Base-by-base conservation (phyloP, 2,113 vertebrate genomes). In the Cavia porcellus region DNA sequence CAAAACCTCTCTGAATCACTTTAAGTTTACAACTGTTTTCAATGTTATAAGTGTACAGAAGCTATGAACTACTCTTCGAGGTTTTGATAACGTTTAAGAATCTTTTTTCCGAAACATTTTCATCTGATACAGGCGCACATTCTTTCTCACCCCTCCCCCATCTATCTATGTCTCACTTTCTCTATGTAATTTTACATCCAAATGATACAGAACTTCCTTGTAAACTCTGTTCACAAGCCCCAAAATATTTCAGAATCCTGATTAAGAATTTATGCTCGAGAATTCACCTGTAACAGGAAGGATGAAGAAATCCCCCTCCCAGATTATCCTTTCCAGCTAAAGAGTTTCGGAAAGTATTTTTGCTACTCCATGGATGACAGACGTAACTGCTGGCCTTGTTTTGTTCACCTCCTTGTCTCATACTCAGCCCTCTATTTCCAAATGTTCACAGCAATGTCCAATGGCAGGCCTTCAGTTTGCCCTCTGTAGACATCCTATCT, bases 31-130 rank as follows among this genome's bases (percentile, higher is more conserved):
- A 38, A 66, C 57, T 89, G 64, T 94, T 55, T 35, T 82, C 50
- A 87, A n/a, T 57, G 92, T 90, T 87, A 32, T 64, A 89, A 57
- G 87, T 68, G 13, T 85, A 45, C n/a, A 86, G 77, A 52, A 32
- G 20, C 61, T 77, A 70, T 85, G n/a, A 80, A 24, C 50, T 57
- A 42, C 86, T 9, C 32, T 72, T 88, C 72, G 79, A 89, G 35
- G 64, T 75, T 47, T 70, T 57, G 38, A 75, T 9, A 74, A 42
- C 35, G 55, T 88, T 35, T 70, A 75, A 92, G 30, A 50, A 38
- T 86, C 57, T 47, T 89, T 24, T 74, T 85, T 6, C 66, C 62
- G 14, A 92, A 80, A 32, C 82, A 79, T 42, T 86, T 80, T 86
- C 17, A 38, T 61, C 22, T 28, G 12, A n/a, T 68, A 52, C 0